Base-by-base conservation (phyloP, 2,797 vertebrate species). In the Rhabdophis nuchalis region DNA sequence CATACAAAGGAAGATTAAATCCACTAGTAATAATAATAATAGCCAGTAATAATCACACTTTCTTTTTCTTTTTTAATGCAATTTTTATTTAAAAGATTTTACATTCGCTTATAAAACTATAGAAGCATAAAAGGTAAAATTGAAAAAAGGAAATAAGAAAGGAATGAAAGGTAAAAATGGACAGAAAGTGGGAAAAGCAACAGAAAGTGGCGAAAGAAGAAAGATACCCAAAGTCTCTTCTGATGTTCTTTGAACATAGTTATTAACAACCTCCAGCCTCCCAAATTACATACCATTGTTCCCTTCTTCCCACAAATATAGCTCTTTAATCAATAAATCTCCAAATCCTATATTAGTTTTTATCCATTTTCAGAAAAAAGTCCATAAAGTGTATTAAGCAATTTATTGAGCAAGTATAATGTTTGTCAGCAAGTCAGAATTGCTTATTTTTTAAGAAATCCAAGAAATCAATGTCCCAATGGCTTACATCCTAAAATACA, bases 391-490 rank as follows among this genome's bases (percentile, higher is more conserved):
- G n/a, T n/a, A n/a, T n/a, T n/a, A 7, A 7, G 16, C 7, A 88
- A 86, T 92, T 93, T 90, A 88, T 8, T 90, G 9, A 36, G 18
- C 61, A 88, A 12, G 46, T 89, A 85, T 92, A 9, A 0, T 90
- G 72, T 87, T 93, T 92, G 54, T 4, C 36, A 85, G 41, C 27
- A 86, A 14, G 1, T 12, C 85, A 58, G 58, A 95, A 94, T 90
- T 90, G 0, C 29, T 89, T 0, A 72, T 90, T 58, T 46, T 77
- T 5, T 3, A 77, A 92, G 89, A 93, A 60, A 87, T 14, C 87
- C 32, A 93, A 91, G 18, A 90, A 94, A 94, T 5, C 52, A 52
- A 5, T 60, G 93, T 91, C 56, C 68, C 53, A 91, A 94, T 86
- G 77, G 27, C 32, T 92, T 12, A 20, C 36, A 60, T 58, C 58